Percentiles rank a stretch among this genome's conserved stretches.
Conservation (phyloP, 2,797 vertebrate genomes). For the Salarias fasciatus region DNA sequence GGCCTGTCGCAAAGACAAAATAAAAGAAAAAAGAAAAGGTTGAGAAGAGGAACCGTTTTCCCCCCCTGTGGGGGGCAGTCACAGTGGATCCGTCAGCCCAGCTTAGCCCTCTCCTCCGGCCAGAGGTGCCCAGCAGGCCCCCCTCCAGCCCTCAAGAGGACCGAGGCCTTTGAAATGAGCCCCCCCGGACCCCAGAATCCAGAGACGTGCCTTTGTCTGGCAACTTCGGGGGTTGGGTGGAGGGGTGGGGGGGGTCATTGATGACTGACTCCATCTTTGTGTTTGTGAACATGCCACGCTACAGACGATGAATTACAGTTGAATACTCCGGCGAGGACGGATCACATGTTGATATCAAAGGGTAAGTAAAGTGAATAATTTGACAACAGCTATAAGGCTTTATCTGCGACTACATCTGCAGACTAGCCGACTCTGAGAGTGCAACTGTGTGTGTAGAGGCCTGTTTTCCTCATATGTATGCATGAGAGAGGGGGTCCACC, state of each 20-base stretch:
- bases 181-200: slow-evolving; percentile 64
- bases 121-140: slow-evolving; percentile 72
- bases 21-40: slow-evolving; percentile 32
- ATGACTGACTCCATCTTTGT: slow-evolving; percentile 80
- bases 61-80: slow-evolving; percentile 75
- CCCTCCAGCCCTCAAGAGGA: slow-evolving; percentile 57
- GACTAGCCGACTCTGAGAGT: neutral
- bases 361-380: neutral
- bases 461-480: slow-evolving; percentile 9
- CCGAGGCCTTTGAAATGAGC: slow-evolving; percentile 76
- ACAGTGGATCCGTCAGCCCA: slow-evolving; percentile 74
- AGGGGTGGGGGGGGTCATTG: slow-evolving; percentile 70
- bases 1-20: slow-evolving; percentile 63
- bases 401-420: neutral
- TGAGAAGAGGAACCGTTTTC: slow-evolving; percentile 66
- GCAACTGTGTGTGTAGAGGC: neutral
- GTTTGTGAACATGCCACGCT: slow-evolving; percentile 70
- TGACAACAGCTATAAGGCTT: slow-evolving; percentile 9
- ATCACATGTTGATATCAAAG: slow-evolving; percentile 35
- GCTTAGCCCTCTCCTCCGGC: slow-evolving; percentile 76
- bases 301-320: slow-evolving; percentile 65
- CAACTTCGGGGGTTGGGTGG: slow-evolving; percentile 18
- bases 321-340: slow-evolving; percentile 32
- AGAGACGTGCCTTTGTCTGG: slow-evolving; percentile 70
- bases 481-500: neutral